These are phyloP conservation scores for Lasioglossum calceatum DNA, from an alignment of 2,888 invertebrate species.

Conservation along the genomic window DNA sequence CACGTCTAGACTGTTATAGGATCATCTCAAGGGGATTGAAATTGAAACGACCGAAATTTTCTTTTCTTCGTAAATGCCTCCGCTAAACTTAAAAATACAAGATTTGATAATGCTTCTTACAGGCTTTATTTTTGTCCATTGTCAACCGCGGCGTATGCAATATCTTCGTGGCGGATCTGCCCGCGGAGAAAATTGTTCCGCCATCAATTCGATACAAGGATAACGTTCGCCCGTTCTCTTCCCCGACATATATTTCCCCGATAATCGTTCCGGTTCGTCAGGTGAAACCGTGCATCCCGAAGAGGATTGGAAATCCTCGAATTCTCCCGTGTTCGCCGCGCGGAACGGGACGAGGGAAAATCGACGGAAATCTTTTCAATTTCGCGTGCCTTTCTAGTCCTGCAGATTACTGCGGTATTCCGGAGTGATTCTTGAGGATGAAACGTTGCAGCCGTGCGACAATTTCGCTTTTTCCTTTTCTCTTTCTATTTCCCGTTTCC, in stretches of 20 bases:
- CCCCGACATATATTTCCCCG: conserved; percentile 26
- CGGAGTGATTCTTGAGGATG: conserved; percentile 26
- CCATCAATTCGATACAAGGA: conserved; percentile 29
- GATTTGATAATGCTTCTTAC: background rate
- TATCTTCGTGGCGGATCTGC: background rate
- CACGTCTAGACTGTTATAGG: background rate
- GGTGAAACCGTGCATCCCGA: conserved; percentile 40
- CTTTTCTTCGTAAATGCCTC: background rate
- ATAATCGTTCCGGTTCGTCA: conserved; percentile 52
- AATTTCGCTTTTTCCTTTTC: background rate
- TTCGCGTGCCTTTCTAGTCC: conserved; percentile 33
- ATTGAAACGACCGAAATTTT: background rate
- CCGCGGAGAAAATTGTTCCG: conserved; percentile 38
- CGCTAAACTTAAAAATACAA: background rate
- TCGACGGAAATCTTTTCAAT: conserved; percentile 52
- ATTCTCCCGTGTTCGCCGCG: conserved; percentile 32
- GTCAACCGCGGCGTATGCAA: background rate
- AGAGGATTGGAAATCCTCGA: conserved; percentile 53
- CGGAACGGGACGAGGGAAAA: conserved; percentile 29
- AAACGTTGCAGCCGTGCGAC: conserved; percentile 33
- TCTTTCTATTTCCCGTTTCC: background rate
- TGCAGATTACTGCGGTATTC: conserved; percentile 32
- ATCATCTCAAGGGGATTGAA: background rate
- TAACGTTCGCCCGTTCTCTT: background rate
- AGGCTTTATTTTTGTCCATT: background rate